phyloP scores from a whole-genome alignment of 2,797 vertebrate genomes.

The Gambusia yucatana region DNA sequence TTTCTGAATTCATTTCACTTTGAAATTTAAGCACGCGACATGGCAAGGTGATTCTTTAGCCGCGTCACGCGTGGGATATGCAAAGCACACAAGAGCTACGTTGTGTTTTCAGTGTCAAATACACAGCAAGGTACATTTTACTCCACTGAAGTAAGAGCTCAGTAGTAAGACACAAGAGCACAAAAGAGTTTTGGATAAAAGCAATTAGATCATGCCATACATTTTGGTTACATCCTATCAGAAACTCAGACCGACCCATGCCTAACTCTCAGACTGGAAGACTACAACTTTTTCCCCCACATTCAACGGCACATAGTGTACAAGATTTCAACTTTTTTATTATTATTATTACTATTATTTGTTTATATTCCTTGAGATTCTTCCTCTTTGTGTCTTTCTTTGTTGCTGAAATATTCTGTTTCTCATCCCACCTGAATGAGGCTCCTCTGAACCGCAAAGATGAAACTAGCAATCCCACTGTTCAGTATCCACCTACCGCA shows the following conservation, averaged over 20 bases:
- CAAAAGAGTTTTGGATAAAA: background rate
- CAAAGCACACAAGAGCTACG: background rate
- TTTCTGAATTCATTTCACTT: background rate
- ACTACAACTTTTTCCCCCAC: conserved; percentile 36
- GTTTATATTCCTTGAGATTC: conserved; percentile 25
- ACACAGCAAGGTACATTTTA: background rate
- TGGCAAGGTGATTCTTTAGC: background rate
- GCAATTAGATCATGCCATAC: background rate
- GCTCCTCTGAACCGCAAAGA: conserved; percentile 50
- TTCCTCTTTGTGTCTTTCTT: background rate
- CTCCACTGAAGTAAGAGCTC: background rate
- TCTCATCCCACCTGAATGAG: conserved; percentile 48
- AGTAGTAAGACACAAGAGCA: background rate
- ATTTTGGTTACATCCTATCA: background rate
- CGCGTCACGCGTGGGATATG: background rate
- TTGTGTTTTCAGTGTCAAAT: background rate
- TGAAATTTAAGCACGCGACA: background rate
- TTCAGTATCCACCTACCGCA: conserved; percentile 32
- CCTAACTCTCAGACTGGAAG: conserved; percentile 34
- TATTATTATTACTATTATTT: conserved; percentile 24
- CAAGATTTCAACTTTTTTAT: conserved; percentile 55
- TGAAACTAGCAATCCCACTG: conserved; percentile 20
- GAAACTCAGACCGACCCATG: background rate
- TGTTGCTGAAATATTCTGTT: conserved; percentile 61
- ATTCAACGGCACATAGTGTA: conserved; percentile 76